These are phyloP conservation scores for Leptopterna dolabrata DNA, from an alignment of 2,888 invertebrate species.

Conservation along the genomic window DNA sequence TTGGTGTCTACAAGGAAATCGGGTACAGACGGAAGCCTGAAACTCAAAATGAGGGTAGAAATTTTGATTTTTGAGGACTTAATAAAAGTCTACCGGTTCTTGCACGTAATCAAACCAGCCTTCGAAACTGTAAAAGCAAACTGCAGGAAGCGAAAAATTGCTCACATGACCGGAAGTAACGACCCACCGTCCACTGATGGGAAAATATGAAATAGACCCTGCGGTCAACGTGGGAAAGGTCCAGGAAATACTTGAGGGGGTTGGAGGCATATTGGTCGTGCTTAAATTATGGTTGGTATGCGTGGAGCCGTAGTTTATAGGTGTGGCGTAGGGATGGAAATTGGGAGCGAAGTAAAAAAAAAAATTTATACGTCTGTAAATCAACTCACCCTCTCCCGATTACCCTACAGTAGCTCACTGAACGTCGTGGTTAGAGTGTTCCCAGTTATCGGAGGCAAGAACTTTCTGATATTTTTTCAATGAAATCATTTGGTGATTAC, in stretches of 20 bases:
- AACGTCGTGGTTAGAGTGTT: background rate
- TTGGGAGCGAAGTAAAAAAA: background rate
- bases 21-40: too few species aligned
- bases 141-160: too few species aligned
- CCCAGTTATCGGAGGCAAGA: background rate
- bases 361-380: constrained; percentile 3
- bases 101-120: too few species aligned
- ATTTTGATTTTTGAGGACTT: too few species aligned
- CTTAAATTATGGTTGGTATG: background rate
- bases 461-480: background rate
- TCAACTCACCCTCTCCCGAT: background rate
- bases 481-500: background rate
- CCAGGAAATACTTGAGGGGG: background rate
- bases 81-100: too few species aligned
- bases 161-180: background rate
- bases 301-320: background rate
- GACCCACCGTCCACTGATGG: background rate
- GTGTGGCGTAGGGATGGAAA: background rate
- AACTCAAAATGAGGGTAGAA: too few species aligned
- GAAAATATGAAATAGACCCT: background rate
- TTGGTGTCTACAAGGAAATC: too few species aligned
- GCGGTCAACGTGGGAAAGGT: background rate
- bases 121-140: too few species aligned
- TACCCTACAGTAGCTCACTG: background rate
- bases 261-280: background rate